Percentiles rank a stretch among this genome's conserved stretches.
Evolutionary conservation across 2,113 vertebrate genomes (phyloP).

Genomic region (Hippocampus mohnikei): DNA sequence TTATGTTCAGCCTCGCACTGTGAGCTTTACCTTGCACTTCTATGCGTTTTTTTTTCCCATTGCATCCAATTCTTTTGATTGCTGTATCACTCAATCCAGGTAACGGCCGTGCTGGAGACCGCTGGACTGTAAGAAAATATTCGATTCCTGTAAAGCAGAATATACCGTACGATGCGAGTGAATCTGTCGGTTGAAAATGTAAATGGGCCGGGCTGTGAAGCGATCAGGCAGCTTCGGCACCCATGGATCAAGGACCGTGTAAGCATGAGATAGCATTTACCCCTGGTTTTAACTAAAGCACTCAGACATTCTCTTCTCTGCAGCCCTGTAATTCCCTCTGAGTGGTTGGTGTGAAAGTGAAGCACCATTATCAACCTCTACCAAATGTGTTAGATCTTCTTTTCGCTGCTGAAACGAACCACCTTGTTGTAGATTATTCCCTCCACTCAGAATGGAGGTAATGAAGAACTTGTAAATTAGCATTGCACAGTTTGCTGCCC

Average conservation of each 20-base stretch:
- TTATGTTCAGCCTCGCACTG: slow-evolving; percentile 49
- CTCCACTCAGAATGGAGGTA: slow-evolving; percentile 43
- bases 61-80: slow-evolving; percentile 61
- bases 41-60: slow-evolving; percentile 39
- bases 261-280: slow-evolving; percentile 68
- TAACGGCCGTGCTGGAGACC: slow-evolving; percentile 58
- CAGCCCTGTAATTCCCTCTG: slow-evolving; percentile 68
- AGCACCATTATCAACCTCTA: slow-evolving; percentile 69
- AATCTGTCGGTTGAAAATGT: slow-evolving; percentile 58
- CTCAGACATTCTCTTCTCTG: slow-evolving; percentile 63
- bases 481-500: slow-evolving; percentile 59
- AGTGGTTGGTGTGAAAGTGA: slow-evolving; percentile 63
- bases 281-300: slow-evolving; percentile 68
- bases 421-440: slow-evolving; percentile 61
- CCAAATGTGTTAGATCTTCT: slow-evolving; percentile 69
- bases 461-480: slow-evolving; percentile 67
- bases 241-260: slow-evolving; percentile 64
- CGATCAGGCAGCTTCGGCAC: slow-evolving; percentile 50
- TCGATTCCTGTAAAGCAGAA: slow-evolving; percentile 63
- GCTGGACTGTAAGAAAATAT: slow-evolving; percentile 47
- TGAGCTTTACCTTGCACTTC: slow-evolving; percentile 56
- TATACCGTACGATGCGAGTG: slow-evolving; percentile 61
- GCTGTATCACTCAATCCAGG: slow-evolving; percentile 65
- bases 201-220: slow-evolving; percentile 58
- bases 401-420: slow-evolving; percentile 59